Evolutionary conservation across 2,113 vertebrate genomes (phyloP).

Genomic region (Rhinolophus sinicus): DNA sequence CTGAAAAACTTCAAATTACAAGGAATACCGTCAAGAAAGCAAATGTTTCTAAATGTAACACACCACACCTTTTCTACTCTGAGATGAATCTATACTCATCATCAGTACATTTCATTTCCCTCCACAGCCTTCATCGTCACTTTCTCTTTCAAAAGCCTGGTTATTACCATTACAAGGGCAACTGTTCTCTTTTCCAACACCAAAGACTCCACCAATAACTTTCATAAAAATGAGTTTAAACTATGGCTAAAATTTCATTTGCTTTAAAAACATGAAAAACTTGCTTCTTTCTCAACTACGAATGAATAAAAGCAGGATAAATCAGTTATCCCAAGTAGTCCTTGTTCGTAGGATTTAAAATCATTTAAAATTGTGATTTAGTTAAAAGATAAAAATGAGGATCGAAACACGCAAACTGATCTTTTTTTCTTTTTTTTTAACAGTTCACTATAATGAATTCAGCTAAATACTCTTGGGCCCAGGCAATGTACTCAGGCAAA

Average conservation of each 20-base stretch:
- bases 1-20: conserved; percentile 64
- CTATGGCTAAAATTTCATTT: not conserved
- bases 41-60: conserved; percentile 66
- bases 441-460: not conserved
- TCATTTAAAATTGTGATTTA: not conserved
- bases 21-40: conserved; percentile 54
- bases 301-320: conserved; percentile 1
- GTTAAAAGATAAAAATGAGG: not conserved
- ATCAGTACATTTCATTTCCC: not conserved
- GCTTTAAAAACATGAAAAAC: conserved; percentile 17
- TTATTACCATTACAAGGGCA: not conserved
- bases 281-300: not conserved
- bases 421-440: no score
- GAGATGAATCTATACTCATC: conserved; percentile 43
- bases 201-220: not conserved
- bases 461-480: not conserved
- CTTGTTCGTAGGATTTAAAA: not conserved
- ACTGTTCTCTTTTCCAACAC: not conserved
- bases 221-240: not conserved
- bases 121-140: not conserved
- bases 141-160: conserved; percentile 20
- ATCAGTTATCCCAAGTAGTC: not conserved
- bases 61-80: not conserved
- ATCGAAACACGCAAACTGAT: not conserved
- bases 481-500: not conserved